A percentile compares a stretch with the other conserved stretches of the same genome.
Conservation (phyloP, 1,140 invertebrate genomes). For the Holotrichia oblita region DNA sequence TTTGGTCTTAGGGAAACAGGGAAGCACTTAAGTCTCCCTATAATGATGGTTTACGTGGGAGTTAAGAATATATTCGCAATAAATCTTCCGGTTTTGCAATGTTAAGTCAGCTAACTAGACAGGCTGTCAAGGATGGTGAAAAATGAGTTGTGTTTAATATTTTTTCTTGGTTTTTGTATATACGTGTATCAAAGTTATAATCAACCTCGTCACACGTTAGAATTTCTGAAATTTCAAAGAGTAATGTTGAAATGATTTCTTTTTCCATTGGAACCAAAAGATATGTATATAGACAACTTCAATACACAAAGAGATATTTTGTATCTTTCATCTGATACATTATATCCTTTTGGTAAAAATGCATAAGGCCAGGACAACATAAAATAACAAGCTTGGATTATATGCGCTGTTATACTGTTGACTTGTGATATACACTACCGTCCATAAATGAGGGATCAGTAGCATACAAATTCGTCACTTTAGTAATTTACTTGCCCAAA, state of each 20-base stretch:
- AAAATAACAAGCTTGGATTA: too few relatives aligned
- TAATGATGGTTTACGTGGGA: conserved; percentile 20
- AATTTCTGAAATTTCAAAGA: not conserved
- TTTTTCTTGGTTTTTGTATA: not conserved
- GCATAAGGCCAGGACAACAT: too few relatives aligned
- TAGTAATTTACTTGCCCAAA: too few relatives aligned
- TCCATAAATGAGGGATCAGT: too few relatives aligned
- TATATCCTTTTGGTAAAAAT: too few relatives aligned
- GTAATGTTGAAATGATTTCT: not conserved
- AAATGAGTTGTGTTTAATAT: conserved; percentile 9
- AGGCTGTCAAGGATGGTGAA: not conserved
- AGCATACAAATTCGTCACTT: too few relatives aligned
- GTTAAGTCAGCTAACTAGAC: conserved; percentile 16
- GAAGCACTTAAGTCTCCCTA: not conserved
- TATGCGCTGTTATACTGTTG: too few relatives aligned
- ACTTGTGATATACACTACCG: too few relatives aligned
- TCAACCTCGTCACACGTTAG: not conserved
- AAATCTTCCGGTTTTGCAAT: conserved; percentile 20
- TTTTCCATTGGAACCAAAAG: too few relatives aligned
- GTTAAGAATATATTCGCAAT: conserved; percentile 13
- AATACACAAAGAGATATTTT: too few relatives aligned
- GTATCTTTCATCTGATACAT: too few relatives aligned
- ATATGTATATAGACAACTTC: too few relatives aligned
- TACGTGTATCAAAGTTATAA: not conserved
- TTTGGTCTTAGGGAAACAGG: not conserved